phyloP scores from a whole-genome alignment of 2,113 vertebrate species.

The Halichoerus grypus region DNA sequence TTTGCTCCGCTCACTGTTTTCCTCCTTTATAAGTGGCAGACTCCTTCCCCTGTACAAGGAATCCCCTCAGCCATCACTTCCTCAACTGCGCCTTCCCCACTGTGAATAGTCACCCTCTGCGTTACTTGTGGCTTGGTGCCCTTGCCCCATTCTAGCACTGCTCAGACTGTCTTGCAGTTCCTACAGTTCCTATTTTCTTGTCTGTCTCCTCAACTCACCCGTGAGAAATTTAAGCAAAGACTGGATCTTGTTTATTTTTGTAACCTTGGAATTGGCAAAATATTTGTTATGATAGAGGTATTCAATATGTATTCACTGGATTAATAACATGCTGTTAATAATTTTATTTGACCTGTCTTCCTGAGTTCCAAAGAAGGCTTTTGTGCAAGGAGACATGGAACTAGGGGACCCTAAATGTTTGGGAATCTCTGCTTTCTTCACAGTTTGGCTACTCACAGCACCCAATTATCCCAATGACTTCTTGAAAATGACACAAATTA shows the following conservation, averaged over 20 bases:
- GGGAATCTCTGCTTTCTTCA: neutral
- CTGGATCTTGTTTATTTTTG: neutral
- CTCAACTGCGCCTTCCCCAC: neutral
- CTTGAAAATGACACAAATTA: conserved; percentile 2
- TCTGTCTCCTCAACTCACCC: neutral
- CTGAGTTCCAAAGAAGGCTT: neutral
- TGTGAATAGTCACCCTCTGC: neutral
- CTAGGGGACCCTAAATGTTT: neutral
- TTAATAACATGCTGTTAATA: neutral
- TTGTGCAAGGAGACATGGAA: neutral
- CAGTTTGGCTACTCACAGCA: neutral
- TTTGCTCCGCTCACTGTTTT: neutral
- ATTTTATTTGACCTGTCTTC: neutral
- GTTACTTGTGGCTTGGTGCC: fast-evolving
- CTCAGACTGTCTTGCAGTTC: neutral
- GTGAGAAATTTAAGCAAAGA: neutral
- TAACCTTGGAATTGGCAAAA: neutral
- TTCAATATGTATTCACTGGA: neutral
- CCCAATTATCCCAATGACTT: neutral
- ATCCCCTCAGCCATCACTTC: neutral
- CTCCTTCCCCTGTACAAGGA: neutral
- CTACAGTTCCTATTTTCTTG: neutral
- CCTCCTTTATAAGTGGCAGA: neutral
- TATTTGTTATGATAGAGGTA: neutral
- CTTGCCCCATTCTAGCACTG: too few relatives aligned